Evolutionary conservation across 2,797 vertebrate genomes (phyloP), one percentile per base, ranked within the genome.

Genomic region (Semaprochilodus insignis): DNA sequence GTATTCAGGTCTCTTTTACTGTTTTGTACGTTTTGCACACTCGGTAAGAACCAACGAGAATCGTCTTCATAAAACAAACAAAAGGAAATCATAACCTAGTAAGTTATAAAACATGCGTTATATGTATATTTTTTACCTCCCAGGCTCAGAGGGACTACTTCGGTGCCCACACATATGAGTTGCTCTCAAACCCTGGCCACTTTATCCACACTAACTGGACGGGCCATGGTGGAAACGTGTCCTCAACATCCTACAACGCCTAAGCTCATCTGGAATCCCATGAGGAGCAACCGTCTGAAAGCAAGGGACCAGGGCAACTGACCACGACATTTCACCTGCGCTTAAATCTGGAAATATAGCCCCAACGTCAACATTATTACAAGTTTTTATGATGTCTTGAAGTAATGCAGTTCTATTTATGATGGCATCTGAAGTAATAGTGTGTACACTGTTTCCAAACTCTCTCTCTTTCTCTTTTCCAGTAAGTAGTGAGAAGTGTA

Each of bases 131-230:
- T 65, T 81, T 83, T 72, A 15, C 67, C 2, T 80, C 81, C 13
- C 66, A 99, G 98, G 98, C 98, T 34, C 98, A 99, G 91, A 96
- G 98, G 5, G 98, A 99, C 88, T 99, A 99, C 91, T 99, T 99
- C 5, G 98, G 98, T 65, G 98, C 98, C 0, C 98, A 99, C 85
- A 99, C 97, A 0, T 99, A 99, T 0, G 98, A 99, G 84, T 93
- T 99, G 6, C 90, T 97, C 44, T 93, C 94, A 3, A 94, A 95
- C 15, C 97, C 98, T 0, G 98, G 98, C 1, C 85, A 87, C 0
- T 97, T 94, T 81, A 88, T 98, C 92, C 98, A 99, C 88, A 99
- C 98, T 48, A 99, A 99, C 92, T 99, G 98, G 98, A 99, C 98
- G 0, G 98, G 98, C 63, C 95, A 96, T 0, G 97, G 98, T 0